Evolutionary conservation across 2,113 vertebrate species (phyloP).

Genomic region (Erythrolamprus reginae): DNA sequence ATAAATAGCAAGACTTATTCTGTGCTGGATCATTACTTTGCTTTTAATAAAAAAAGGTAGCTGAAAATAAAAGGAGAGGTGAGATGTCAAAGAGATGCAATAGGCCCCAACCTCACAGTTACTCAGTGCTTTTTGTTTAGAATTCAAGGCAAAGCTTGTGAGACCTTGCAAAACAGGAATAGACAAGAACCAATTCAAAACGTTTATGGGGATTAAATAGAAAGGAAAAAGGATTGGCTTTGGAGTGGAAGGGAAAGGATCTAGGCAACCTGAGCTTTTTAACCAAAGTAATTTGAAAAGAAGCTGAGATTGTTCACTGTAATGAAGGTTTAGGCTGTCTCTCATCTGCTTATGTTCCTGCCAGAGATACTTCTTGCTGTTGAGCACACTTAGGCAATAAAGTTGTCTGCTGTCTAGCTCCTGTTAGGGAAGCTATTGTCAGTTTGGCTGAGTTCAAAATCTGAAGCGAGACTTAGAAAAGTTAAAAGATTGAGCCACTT

Average conservation of each 20-base stretch:
- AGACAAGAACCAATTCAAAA: neutral
- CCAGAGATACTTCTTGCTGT: neutral
- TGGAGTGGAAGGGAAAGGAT: neutral
- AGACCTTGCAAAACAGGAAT: neutral
- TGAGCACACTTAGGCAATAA: too few relatives aligned
- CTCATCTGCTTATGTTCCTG: neutral
- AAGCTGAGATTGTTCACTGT: neutral
- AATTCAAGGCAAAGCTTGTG: neutral
- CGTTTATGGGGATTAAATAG: neutral
- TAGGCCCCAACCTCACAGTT: neutral
- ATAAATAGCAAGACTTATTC: neutral
- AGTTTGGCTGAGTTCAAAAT: neutral
- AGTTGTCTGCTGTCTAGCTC: neutral
- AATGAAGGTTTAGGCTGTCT: neutral
- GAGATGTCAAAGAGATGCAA: neutral
- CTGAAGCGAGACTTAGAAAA: neutral
- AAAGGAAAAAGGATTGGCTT: neutral
- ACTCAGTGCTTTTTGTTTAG: neutral
- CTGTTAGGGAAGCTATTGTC: neutral
- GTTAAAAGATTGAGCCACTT: neutral
- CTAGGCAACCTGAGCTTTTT: neutral
- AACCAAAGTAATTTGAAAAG: neutral
- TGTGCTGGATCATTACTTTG: neutral
- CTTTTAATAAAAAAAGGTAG: neutral
- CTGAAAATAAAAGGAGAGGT: slow-evolving; percentile 20